Base-by-base conservation (phyloP, 2,888 invertebrate genomes). In the Tipula unca region DNA sequence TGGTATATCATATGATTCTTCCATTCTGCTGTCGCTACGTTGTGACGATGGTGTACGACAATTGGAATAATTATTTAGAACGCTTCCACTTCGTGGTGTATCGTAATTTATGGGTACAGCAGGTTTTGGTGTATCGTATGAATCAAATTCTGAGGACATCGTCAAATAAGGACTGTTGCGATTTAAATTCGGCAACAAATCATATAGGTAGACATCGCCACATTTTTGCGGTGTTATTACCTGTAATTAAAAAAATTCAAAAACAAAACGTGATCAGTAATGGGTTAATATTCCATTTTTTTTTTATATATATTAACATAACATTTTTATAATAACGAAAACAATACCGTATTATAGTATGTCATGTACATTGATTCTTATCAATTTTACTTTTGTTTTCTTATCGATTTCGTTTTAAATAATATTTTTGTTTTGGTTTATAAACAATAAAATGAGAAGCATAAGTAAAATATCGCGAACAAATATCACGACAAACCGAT, bases 131-230 rank as follows among this genome's bases (percentile, higher is more conserved):
- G 93, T 93, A 89, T 94, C 94, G 87, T 91, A 91, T 29, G 90
- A 90, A 87, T 90, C 90, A 86, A 89, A 89, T 86, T 90, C 90
- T 29, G 89, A 88, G 88, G 89, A 90, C 85, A 89, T 88, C 87
- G 90, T 90, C 88, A 89, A 89, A 86, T 89, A 90, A 36, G 88
- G 88, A 48, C 87, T 87, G 35, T 86, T 87, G 36, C 87, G 86
- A 85, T 87, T 88, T 20, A 87, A 86, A 13, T 87, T 87, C 86
- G 89, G 92, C 87, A 94, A 93, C 89, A 93, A 92, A 90, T 95
- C 94, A 90, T 95, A 95, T 87, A 94, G 90, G 90, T 94, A 95
- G 85, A 95, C 94, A 90, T 95, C 95, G 88, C 95, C 95, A 90
- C 93, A 93, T 90, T 94, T 93, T 89, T 94, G 94, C 48, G 95